Percentiles rank a stretch among this genome's conserved stretches.
Evolutionary conservation across 2,113 vertebrate genomes (phyloP).

Genomic region (Capreolus pygargus): DNA sequence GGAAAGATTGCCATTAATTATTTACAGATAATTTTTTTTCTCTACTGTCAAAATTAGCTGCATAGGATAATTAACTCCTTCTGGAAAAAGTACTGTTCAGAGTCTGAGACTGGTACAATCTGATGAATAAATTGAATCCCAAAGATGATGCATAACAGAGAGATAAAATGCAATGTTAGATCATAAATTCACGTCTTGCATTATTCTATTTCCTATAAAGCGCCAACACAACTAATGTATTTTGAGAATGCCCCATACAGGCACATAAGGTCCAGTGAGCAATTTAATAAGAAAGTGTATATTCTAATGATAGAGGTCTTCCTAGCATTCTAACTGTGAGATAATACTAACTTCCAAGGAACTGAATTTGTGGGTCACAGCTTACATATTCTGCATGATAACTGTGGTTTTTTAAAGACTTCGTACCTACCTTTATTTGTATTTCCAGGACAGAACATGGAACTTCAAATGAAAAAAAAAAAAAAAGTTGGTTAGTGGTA

Average conservation of each 20-base stretch:
- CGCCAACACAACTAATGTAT: neutral
- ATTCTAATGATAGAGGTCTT: neutral
- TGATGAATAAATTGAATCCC: neutral
- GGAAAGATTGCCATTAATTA: slow-evolving; percentile 1
- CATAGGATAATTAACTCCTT: neutral
- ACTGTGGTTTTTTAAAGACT: neutral
- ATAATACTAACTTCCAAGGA: neutral
- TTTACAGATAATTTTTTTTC: slow-evolving; percentile 22
- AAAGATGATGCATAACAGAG: neutral
- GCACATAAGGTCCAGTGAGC: neutral
- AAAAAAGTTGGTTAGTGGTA: neutral
- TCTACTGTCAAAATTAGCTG: slow-evolving; percentile 14
- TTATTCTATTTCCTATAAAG: slow-evolving; percentile 9
- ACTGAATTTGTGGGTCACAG: neutral
- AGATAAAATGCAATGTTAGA: neutral
- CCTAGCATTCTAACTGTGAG: neutral
- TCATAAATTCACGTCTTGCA: neutral
- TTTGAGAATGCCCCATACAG: neutral
- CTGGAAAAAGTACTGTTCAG: neutral
- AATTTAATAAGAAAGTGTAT: neutral
- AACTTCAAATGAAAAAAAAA: neutral
- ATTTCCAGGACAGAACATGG: neutral
- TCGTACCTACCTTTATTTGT: neutral
- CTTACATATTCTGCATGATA: neutral
- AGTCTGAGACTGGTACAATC: neutral